Percentiles rank a stretch among this genome's conserved stretches.
These are phyloP conservation scores for Gopherus flavomarginatus DNA, from an alignment of 2,113 vertebrate genomes.

Conservation along the genomic window DNA sequence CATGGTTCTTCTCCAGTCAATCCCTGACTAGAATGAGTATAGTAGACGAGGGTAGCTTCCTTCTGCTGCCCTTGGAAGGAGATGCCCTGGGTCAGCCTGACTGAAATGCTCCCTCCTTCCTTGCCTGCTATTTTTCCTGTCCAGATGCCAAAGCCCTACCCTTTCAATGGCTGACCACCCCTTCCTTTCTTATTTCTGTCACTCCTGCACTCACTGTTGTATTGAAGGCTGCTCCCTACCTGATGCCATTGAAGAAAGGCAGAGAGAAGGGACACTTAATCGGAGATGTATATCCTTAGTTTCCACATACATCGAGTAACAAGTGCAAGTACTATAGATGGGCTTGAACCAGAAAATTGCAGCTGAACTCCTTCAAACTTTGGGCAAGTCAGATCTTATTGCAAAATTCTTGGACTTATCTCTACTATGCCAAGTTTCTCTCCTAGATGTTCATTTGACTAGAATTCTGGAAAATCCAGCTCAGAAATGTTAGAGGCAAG, in stretches of 20 bases:
- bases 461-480: background rate
- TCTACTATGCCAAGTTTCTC: background rate
- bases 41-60: background rate
- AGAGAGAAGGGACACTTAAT: background rate
- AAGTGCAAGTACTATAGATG: background rate
- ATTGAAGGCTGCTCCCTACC: constrained; percentile 71
- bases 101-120: background rate
- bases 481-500: background rate
- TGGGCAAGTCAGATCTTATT: background rate
- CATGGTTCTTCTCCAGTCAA: background rate
- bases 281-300: background rate
- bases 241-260: constrained; percentile 51
- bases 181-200: background rate
- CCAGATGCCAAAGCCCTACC: background rate
- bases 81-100: background rate
- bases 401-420: background rate
- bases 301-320: background rate
- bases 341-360: background rate
- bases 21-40: background rate
- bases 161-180: background rate
- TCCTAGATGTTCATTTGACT: background rate
- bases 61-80: background rate
- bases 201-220: background rate
- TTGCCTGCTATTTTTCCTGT: background rate
- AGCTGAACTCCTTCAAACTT: background rate